A percentile compares a stretch with the other conserved stretches of the same genome.
Conservation (phyloP, 2,888 invertebrate species). For the Diogma glabrata region DNA sequence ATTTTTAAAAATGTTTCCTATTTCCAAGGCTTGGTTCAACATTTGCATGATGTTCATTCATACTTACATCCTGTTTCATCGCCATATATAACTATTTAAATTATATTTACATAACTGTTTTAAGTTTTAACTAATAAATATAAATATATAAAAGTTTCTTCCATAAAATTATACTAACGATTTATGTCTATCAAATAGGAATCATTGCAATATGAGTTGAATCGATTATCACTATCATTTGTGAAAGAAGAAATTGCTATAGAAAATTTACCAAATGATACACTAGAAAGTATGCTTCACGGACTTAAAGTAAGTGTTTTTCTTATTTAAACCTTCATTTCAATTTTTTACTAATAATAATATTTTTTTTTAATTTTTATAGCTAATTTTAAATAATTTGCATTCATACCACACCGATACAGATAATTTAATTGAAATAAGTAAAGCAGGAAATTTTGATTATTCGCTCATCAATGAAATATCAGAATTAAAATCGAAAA, state of each 20-base stretch:
- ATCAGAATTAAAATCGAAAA: slow-evolving; percentile 46
- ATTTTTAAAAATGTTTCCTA: no score
- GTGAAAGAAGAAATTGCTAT: slow-evolving; percentile 54
- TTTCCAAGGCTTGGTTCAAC: no score
- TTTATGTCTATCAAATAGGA: no score
- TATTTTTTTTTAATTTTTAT: slow-evolving; percentile 16
- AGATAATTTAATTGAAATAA: slow-evolving; percentile 47
- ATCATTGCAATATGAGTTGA: slow-evolving; percentile 53
- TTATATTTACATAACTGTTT: no score
- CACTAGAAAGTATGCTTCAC: slow-evolving; percentile 57
- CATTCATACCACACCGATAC: slow-evolving; percentile 56
- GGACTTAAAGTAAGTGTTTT: slow-evolving; percentile 55
- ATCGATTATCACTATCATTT: slow-evolving; percentile 55
- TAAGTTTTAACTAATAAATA: no score
- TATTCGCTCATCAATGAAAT: slow-evolving; percentile 40
- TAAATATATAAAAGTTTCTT: no score
- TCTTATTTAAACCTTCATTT: neutral
- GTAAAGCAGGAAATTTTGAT: slow-evolving; percentile 49
- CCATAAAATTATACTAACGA: no score
- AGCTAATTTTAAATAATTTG: slow-evolving; percentile 60
- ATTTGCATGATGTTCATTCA: no score
- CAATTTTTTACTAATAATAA: neutral
- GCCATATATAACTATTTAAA: no score
- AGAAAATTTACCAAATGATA: slow-evolving; percentile 55
- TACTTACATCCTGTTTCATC: no score